phyloP scores from a whole-genome alignment of 1,140 invertebrate species.

The Archegozetes longisetosus region DNA sequence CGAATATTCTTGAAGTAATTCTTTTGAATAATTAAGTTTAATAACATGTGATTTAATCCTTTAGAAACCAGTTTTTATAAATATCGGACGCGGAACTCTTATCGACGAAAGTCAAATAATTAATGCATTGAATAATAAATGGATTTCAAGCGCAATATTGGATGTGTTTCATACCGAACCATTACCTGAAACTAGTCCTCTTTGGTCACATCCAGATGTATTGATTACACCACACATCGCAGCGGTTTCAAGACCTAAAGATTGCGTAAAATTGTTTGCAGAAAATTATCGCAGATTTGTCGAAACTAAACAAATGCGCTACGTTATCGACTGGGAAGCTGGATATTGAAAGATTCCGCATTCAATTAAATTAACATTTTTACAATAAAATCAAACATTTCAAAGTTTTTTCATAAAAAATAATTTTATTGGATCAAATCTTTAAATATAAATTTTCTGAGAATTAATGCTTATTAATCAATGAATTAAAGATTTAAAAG shows the following conservation, averaged over 20 bases:
- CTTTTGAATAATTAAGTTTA: too few species aligned
- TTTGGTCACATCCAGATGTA: slow-evolving; percentile 39
- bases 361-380: too few species aligned
- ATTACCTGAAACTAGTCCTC: slow-evolving; percentile 31
- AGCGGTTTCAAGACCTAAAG: slow-evolving; percentile 29
- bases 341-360: slow-evolving; percentile 9
- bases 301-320: not conserved
- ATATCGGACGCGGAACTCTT: slow-evolving; percentile 40
- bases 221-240: slow-evolving; percentile 40
- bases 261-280: slow-evolving; percentile 31
- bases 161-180: slow-evolving; percentile 43
- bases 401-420: too few species aligned
- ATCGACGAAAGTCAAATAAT: slow-evolving; percentile 37
- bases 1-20: too few species aligned
- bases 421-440: too few species aligned
- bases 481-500: too few species aligned
- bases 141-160: slow-evolving; percentile 39
- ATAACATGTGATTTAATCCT: not conserved
- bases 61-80: slow-evolving; percentile 35
- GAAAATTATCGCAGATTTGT: slow-evolving; percentile 27
- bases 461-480: too few species aligned
- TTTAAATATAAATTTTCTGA: too few species aligned
- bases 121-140: slow-evolving; percentile 36
- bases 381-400: too few species aligned
- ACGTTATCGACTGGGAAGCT: slow-evolving; percentile 3